phyloP scores from a whole-genome alignment of 2,888 invertebrate species.

The Dicyrtoma fusca region DNA sequence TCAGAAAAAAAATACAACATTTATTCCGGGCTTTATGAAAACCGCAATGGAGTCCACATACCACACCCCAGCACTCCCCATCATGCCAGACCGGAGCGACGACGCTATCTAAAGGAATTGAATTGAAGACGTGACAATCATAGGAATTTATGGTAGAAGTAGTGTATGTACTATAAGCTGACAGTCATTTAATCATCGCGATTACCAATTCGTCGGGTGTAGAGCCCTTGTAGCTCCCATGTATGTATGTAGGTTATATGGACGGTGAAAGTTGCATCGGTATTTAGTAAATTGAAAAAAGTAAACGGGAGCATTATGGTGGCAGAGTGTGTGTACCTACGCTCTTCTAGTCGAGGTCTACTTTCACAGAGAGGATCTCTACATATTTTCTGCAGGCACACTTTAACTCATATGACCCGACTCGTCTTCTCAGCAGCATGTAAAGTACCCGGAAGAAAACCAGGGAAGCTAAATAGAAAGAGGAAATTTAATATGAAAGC shows the following conservation, averaged over 20 bases:
- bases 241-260: not conserved
- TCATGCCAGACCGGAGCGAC: not conserved
- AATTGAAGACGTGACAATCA: conserved; percentile 32
- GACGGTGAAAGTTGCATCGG: not conserved
- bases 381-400: too few relatives aligned
- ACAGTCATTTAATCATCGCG: too few relatives aligned
- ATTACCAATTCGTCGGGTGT: too few relatives aligned
- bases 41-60: not conserved
- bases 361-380: too few relatives aligned
- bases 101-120: conserved; percentile 9
- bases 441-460: not conserved
- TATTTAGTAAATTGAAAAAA: too few relatives aligned
- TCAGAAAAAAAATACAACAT: too few relatives aligned
- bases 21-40: too few relatives aligned
- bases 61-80: not conserved
- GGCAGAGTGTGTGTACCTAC: too few relatives aligned
- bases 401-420: not conserved
- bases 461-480: not conserved
- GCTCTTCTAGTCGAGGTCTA: too few relatives aligned
- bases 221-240: not conserved
- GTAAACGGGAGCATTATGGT: too few relatives aligned
- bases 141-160: conserved; percentile 14
- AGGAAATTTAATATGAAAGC: conserved; percentile 24
- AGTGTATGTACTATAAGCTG: not conserved
- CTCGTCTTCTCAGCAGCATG: too few relatives aligned